Evolutionary conservation across 2,797 vertebrate species (phyloP).

Genomic region (Phalanger gymnotis): DNA sequence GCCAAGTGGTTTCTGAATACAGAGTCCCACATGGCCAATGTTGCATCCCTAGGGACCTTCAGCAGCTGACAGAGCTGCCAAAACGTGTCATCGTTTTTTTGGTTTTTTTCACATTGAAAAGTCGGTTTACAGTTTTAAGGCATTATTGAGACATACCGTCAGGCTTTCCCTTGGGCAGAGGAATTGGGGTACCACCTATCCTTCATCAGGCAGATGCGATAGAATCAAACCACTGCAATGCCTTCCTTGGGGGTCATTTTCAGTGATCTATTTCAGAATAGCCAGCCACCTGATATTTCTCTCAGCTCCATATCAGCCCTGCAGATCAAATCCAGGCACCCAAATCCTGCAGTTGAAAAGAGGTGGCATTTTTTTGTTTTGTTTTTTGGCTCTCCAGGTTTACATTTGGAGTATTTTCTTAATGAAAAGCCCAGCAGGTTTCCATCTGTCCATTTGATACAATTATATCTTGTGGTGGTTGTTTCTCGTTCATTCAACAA

Average conservation of each 20-base stretch:
- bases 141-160: conserved; percentile 61
- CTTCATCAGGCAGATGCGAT: conserved; percentile 72
- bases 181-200: conserved; percentile 39
- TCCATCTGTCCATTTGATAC: conserved; percentile 76
- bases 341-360: conserved; percentile 76
- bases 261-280: conserved; percentile 73
- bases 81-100: conserved; percentile 37
- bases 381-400: conserved; percentile 79
- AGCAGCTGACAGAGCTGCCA: conserved; percentile 52
- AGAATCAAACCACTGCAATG: conserved; percentile 76
- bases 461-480: conserved; percentile 67
- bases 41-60: conserved; percentile 23
- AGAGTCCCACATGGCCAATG: conserved; percentile 34
- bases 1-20: conserved; percentile 78
- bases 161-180: conserved; percentile 39
- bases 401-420: conserved; percentile 81
- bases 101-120: conserved; percentile 55
- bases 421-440: conserved; percentile 78
- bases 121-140: conserved; percentile 61
- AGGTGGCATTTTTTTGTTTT: conserved; percentile 79
- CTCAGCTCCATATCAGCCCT: conserved; percentile 77
- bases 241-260: conserved; percentile 70
- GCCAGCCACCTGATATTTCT: conserved; percentile 77
- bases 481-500: conserved; percentile 77
- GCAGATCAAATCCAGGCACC: conserved; percentile 75